Evolutionary conservation across 2,113 vertebrate genomes (phyloP).

Genomic region (Hypocryptadius cinnamomeus): DNA sequence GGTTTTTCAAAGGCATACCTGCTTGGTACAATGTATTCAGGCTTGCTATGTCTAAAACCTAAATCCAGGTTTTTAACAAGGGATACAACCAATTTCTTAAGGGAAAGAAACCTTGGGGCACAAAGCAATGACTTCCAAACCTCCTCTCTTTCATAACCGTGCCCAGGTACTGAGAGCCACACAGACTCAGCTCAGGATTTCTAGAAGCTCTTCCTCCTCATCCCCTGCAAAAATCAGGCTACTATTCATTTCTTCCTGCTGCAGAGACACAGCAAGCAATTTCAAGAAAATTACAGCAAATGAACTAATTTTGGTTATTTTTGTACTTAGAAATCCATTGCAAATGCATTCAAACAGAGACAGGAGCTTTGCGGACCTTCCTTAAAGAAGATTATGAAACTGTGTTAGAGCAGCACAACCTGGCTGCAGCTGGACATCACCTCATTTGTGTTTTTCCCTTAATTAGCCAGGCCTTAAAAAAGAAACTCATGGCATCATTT

Average conservation of each 20-base stretch:
- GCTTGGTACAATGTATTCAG: neutral
- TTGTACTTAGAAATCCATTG: neutral
- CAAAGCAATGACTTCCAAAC: neutral
- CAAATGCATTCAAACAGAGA: neutral
- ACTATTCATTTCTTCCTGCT: neutral
- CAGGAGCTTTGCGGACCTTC: neutral
- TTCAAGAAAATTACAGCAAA: neutral
- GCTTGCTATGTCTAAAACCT: neutral
- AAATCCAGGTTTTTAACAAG: neutral
- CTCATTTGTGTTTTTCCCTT: neutral
- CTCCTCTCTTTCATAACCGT: neutral
- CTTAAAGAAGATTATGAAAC: neutral
- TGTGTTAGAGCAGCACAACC: neutral
- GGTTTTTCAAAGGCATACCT: neutral
- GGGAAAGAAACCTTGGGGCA: neutral
- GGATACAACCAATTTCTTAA: neutral
- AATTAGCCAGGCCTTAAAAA: neutral
- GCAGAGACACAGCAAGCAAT: neutral
- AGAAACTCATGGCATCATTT: neutral
- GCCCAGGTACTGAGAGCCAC: neutral
- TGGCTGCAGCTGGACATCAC: neutral
- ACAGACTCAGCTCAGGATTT: neutral
- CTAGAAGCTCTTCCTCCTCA: neutral
- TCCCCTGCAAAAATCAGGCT: neutral
- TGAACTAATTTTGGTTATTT: neutral